Conservation (phyloP, 1,140 invertebrate genomes). For the Melipona quadrifasciata region DNA sequence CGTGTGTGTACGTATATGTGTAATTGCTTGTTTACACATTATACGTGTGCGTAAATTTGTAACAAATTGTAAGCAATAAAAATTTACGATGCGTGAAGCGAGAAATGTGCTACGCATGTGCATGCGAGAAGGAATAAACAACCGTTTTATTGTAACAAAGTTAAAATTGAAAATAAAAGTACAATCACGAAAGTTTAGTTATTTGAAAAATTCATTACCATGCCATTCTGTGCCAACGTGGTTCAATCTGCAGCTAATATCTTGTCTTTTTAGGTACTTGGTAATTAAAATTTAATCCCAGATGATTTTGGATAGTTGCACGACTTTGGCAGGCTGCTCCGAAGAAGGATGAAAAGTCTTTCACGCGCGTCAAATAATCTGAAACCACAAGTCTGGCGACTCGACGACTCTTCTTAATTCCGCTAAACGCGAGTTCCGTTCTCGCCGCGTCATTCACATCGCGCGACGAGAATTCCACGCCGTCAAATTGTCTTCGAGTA, state of each 20-base stretch:
- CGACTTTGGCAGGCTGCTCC: no score
- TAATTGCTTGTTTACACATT: neutral
- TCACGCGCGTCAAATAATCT: neutral
- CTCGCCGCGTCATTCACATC: neutral
- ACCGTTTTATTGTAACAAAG: neutral
- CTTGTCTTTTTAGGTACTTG: neutral
- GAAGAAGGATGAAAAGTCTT: constrained; percentile 1
- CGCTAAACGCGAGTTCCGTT: neutral
- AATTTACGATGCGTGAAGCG: neutral
- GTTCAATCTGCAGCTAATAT: neutral
- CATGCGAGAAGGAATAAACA: neutral
- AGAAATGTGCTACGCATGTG: neutral
- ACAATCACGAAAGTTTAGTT: neutral
- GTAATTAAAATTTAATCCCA: no score
- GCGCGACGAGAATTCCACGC: neutral
- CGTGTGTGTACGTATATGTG: neutral
- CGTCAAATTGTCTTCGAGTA: neutral
- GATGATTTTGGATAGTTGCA: no score
- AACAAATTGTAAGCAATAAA: neutral
- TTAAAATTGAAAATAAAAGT: neutral
- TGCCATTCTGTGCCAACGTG: no score
- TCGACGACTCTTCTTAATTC: neutral
- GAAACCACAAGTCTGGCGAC: neutral
- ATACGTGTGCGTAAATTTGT: neutral
- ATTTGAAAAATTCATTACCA: neutral